These are phyloP conservation scores for Dioctria linearis DNA, from an alignment of 2,888 invertebrate genomes.

Conservation along the genomic window DNA sequence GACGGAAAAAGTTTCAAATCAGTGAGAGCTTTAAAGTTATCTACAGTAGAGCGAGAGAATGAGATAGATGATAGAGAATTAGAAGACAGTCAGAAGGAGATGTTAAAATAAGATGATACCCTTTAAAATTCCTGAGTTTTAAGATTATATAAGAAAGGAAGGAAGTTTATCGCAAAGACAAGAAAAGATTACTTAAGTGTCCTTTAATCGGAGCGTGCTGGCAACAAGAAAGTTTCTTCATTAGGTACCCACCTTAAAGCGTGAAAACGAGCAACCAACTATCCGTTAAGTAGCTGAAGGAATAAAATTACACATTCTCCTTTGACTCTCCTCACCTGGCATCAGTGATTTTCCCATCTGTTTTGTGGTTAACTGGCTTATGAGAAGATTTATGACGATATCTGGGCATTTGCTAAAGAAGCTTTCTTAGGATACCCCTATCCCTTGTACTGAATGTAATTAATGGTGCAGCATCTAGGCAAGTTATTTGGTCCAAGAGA, in stretches of 20 bases:
- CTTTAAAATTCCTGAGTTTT: too few species aligned
- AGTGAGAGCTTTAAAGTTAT: too few species aligned
- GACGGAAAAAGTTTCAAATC: too few species aligned
- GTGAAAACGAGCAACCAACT: background rate
- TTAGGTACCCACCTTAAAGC: constrained; percentile 9
- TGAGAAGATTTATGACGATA: constrained; percentile 42
- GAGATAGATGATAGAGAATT: too few species aligned
- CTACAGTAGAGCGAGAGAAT: too few species aligned
- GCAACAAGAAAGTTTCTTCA: background rate
- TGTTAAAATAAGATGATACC: too few species aligned
- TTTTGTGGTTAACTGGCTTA: constrained; percentile 43
- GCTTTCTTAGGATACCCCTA: constrained; percentile 30
- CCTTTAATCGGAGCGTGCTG: too few species aligned
- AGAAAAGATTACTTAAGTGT: too few species aligned
- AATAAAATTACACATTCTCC: constrained; percentile 16
- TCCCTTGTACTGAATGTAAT: constrained; percentile 25
- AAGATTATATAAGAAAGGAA: too few species aligned
- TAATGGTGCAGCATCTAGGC: constrained; percentile 37
- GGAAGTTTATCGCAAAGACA: too few species aligned
- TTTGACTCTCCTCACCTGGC: constrained; percentile 42
- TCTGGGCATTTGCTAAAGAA: constrained; percentile 21
- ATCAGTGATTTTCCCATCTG: constrained; percentile 46
- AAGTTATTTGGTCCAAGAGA: constrained; percentile 45
- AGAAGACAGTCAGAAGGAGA: too few species aligned
- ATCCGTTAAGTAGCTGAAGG: background rate